A percentile compares a stretch with the other conserved stretches of the same genome.
phyloP scores from a whole-genome alignment of 2,888 invertebrate genomes.

The Drosophila sordidula region DNA sequence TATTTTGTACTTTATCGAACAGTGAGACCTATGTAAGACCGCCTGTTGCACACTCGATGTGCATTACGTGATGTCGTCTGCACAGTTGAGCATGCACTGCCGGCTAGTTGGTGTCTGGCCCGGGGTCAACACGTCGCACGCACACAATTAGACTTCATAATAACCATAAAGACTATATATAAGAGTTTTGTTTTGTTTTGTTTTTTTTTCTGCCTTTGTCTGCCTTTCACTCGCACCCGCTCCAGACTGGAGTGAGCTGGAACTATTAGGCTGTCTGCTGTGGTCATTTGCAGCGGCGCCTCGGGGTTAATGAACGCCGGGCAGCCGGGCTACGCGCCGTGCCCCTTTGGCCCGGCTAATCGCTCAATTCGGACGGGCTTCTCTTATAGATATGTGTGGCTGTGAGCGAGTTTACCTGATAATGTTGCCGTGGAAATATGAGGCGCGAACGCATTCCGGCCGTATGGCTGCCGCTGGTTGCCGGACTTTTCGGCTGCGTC shows the following conservation, averaged over 20 bases:
- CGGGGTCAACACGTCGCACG: conserved; percentile 20
- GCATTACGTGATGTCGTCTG: conserved; percentile 32
- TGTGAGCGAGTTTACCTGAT: conserved; percentile 66
- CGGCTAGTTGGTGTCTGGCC: conserved; percentile 33
- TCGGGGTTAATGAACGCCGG: conserved; percentile 70
- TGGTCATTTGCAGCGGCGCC: conserved; percentile 65
- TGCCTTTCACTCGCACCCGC: conserved; percentile 58
- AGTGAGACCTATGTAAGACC: neutral
- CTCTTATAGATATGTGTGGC: conserved; percentile 5
- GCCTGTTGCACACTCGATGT: conserved; percentile 14
- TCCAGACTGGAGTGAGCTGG: conserved; percentile 12
- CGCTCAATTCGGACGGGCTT: conserved; percentile 8
- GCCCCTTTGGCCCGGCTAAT: conserved; percentile 23
- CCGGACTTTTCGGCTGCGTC: conserved; percentile 61
- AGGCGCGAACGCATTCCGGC: conserved; percentile 79
- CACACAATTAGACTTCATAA: conserved; percentile 58
- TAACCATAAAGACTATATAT: conserved; percentile 49
- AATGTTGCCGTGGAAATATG: conserved; percentile 83
- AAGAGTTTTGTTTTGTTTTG: neutral
- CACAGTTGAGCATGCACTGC: conserved; percentile 2
- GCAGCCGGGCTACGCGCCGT: neutral
- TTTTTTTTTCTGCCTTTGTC: conserved; percentile 1
- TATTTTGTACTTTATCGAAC: neutral
- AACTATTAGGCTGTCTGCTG: conserved; percentile 41
- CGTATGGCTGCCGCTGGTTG: conserved; percentile 68